Evolutionary conservation across 2,888 invertebrate genomes (phyloP), one percentile per base, ranked within the genome.

Genomic region (Aleiodes alternator): DNA sequence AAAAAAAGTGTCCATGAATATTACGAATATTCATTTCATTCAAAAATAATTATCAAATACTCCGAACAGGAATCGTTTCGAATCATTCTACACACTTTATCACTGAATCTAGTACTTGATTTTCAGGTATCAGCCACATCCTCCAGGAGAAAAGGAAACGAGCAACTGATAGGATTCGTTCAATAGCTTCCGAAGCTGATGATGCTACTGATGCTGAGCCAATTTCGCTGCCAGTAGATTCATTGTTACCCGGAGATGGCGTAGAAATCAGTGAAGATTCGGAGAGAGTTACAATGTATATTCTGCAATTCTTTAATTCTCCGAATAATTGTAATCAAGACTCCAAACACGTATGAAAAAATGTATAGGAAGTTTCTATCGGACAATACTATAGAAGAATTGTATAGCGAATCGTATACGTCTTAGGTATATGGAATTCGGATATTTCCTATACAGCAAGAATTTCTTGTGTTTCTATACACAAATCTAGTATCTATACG

Each of bases 161-260:
- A 8, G 77, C 78, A 48, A 72, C 70, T 50, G 81, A 81, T 11
- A 82, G 82, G 14, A 84, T 86, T 69, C 82, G 78, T 5, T 84
- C 86, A 2, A 81, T 79, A 3, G 83, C 82, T 3, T 87, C 87
- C 9, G 89, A 88, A 38, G 82, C 78, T 6, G 83, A 81, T 2
- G 85, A 86, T 69, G 77, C 82, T 11, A 85, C 84, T 2, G 85
- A 87, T 23, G 80, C 72, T 4, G 86, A 87, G 23, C 83, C 85
- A 53, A 83, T 85, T 38, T 82, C 83, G 2, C 73, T 85, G 29
- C 82, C 82, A 0, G 82, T 82, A 11, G 84, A 87, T 70, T 81
- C 81, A 4, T 64, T 72, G 5, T 38, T 23, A 0, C 55, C 61
- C 7, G 48, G 53, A 16, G 43, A 64, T 48, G 4, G 69, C 0